A percentile compares a stretch with the other conserved stretches of the same genome.
These are phyloP conservation scores for Elmis aenea DNA, from an alignment of 2,888 invertebrate genomes.

Conservation along the genomic window DNA sequence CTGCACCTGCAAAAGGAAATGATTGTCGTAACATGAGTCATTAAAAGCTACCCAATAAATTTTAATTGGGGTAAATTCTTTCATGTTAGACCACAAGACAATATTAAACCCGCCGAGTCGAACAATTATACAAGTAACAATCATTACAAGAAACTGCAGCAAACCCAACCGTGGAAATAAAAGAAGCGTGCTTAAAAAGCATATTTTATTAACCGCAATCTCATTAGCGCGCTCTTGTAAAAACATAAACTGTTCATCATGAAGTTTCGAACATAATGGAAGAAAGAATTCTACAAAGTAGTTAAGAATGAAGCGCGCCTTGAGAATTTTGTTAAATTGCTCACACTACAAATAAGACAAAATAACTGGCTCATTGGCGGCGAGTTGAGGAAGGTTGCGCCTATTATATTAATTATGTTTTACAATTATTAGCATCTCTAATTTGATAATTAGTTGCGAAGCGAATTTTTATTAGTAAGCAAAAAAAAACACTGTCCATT, in stretches of 20 bases:
- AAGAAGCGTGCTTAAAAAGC: constrained; percentile 7
- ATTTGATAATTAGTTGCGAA: too few relatives aligned
- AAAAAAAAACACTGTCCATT: too few relatives aligned
- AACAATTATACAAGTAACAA: constrained; percentile 10
- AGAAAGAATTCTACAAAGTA: too few relatives aligned
- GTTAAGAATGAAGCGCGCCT: too few relatives aligned
- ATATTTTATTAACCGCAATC: constrained; percentile 14
- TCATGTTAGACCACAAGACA: constrained; percentile 7
- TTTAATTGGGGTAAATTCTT: constrained; percentile 11
- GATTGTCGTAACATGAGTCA: neutral
- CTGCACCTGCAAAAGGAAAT: too few relatives aligned
- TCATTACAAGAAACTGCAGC: constrained; percentile 5
- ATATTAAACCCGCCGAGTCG: constrained; percentile 3
- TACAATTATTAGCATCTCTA: too few relatives aligned
- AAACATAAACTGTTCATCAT: constrained; percentile 6
- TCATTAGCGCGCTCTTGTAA: constrained; percentile 11
- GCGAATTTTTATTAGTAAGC: too few relatives aligned
- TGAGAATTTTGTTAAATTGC: too few relatives aligned
- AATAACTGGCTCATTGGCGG: too few relatives aligned
- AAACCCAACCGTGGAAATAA: constrained; percentile 8
- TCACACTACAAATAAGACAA: too few relatives aligned
- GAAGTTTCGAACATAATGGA: constrained; percentile 1
- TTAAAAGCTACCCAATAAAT: neutral
- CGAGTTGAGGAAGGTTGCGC: too few relatives aligned
- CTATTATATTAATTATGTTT: too few relatives aligned